Percentiles rank a stretch among this genome's conserved stretches.
These are phyloP conservation scores for Apolygus lucorum DNA, from an alignment of 1,140 invertebrate genomes.

Conservation along the genomic window DNA sequence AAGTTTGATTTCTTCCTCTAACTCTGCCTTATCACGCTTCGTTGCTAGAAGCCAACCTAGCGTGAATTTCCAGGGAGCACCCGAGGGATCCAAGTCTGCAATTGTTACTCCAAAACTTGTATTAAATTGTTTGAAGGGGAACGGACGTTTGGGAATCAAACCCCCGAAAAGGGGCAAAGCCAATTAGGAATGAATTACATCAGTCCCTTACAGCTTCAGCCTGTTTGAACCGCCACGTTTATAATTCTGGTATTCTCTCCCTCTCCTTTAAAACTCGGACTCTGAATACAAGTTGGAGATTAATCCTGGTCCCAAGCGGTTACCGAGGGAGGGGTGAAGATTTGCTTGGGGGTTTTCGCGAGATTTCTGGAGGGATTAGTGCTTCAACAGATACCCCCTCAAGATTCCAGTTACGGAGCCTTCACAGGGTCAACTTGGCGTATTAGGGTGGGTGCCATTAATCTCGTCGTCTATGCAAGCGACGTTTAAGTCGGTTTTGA, in stretches of 20 bases:
- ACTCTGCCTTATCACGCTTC: too few species aligned
- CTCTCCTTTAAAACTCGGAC: background rate
- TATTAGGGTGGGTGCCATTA: too few species aligned
- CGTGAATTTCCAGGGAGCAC: background rate
- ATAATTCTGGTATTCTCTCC: background rate
- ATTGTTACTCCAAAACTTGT: background rate
- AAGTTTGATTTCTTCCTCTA: background rate
- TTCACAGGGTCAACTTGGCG: too few species aligned
- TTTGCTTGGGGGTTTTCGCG: background rate
- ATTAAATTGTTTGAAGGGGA: background rate
- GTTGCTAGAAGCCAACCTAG: background rate
- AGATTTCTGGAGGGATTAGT: background rate
- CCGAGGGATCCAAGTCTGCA: background rate
- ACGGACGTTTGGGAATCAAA: background rate
- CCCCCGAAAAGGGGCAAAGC: background rate
- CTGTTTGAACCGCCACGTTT: background rate
- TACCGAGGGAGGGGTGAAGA: background rate
- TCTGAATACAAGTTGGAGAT: background rate
- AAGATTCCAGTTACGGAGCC: too few species aligned
- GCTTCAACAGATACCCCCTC: too few species aligned
- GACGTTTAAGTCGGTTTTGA: too few species aligned
- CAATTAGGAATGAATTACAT: background rate
- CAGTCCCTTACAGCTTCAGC: background rate
- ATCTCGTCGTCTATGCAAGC: too few species aligned
- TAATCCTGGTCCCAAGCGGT: background rate